Evolutionary conservation across 2,888 invertebrate genomes (phyloP).

Genomic region (Cryptophagus acutangulus): DNA sequence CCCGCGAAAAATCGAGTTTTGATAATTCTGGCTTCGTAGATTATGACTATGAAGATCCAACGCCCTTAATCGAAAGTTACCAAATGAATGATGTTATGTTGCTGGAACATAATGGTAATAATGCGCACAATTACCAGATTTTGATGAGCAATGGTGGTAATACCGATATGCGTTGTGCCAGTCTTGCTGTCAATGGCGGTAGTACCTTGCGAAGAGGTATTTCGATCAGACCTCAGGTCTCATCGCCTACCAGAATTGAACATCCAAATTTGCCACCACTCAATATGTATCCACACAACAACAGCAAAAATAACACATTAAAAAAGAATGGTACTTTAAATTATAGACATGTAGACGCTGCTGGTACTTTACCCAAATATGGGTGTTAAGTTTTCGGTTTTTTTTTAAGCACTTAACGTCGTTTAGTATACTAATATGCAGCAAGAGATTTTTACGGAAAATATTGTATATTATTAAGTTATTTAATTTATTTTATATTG

Average conservation of each 20-base stretch:
- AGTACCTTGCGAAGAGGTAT: slow-evolving; percentile 47
- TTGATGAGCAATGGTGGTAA: slow-evolving; percentile 37
- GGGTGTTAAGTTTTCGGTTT: slow-evolving; percentile 31
- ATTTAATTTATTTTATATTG: no score
- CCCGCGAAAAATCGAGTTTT: slow-evolving; percentile 47
- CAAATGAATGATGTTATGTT: slow-evolving; percentile 50
- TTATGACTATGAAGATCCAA: slow-evolving; percentile 77
- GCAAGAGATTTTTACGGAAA: no score
- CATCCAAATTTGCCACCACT: slow-evolving; percentile 76
- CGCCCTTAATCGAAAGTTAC: slow-evolving; percentile 69
- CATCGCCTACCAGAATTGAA: slow-evolving; percentile 76
- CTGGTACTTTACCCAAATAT: slow-evolving; percentile 37
- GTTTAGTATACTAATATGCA: no score
- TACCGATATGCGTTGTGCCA: slow-evolving; percentile 46
- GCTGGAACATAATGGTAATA: slow-evolving; percentile 50
- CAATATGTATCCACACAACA: slow-evolving; percentile 57
- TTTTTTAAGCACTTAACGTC: no score
- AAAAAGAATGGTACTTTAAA: slow-evolving; percentile 35
- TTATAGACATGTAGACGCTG: slow-evolving; percentile 33
- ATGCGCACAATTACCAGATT: slow-evolving; percentile 48
- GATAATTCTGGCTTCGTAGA: slow-evolving; percentile 73
- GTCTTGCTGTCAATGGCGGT: slow-evolving; percentile 50
- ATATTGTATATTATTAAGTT: no score
- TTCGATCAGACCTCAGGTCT: slow-evolving; percentile 60
- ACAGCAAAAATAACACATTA: slow-evolving; percentile 25